These are phyloP conservation scores for Dipodomys merriami DNA, from an alignment of 2,113 vertebrate species.

Conservation along the genomic window DNA sequence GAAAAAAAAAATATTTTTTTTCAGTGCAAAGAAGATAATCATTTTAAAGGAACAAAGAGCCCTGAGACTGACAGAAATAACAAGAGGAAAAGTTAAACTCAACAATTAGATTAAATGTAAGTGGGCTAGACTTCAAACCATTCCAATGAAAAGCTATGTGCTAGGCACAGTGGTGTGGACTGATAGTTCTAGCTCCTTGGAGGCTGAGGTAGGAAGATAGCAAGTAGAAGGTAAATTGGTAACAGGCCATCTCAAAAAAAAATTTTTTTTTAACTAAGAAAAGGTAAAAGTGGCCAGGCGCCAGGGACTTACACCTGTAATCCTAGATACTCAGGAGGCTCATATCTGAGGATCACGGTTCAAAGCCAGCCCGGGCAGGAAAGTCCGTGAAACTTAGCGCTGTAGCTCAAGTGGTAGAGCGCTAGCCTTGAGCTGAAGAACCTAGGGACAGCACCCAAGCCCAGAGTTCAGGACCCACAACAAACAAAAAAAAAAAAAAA, in stretches of 20 bases:
- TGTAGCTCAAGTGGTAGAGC: too few relatives aligned
- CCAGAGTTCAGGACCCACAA: too few relatives aligned
- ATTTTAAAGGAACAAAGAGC: constrained; percentile 22
- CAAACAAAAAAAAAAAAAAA: background rate
- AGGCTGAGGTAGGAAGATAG: background rate
- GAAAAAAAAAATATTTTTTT: background rate
- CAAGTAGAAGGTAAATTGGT: background rate
- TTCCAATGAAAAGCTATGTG: background rate
- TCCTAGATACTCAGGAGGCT: too few relatives aligned
- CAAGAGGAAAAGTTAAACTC: constrained; percentile 19
- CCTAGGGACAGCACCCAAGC: too few relatives aligned
- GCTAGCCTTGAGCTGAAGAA: too few relatives aligned
- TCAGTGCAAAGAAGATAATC: background rate
- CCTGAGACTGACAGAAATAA: constrained; percentile 11
- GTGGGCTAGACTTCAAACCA: background rate
- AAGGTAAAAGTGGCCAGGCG: too few relatives aligned
- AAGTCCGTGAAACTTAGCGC: too few relatives aligned
- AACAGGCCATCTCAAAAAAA: background rate
- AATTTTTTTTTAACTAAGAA: too few relatives aligned
- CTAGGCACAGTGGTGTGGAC: background rate
- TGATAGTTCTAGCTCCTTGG: background rate
- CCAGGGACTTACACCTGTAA: too few relatives aligned
- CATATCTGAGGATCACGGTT: too few relatives aligned
- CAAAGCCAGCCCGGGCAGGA: too few relatives aligned
- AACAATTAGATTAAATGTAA: constrained; percentile 19